Conservation (phyloP, 1,140 invertebrate species). For the Drosophila albomicans region DNA sequence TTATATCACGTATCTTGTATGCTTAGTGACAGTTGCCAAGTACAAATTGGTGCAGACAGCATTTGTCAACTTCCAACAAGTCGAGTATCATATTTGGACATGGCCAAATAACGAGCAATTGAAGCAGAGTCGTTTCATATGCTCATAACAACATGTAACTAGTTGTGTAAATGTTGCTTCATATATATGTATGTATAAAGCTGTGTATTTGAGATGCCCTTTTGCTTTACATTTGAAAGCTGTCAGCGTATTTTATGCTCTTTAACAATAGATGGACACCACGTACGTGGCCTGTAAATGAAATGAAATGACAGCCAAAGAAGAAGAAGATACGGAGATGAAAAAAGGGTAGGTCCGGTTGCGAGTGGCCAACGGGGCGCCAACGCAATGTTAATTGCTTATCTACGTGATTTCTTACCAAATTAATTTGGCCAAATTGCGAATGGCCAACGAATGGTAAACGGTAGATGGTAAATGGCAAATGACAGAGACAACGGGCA, state of each 20-base stretch:
- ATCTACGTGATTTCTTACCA: slow-evolving; percentile 85
- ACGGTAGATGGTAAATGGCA: slow-evolving; percentile 39
- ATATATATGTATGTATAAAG: neutral
- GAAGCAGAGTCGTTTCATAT: slow-evolving; percentile 19
- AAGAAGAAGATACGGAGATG: slow-evolving; percentile 5
- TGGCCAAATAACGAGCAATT: neutral
- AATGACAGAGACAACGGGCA: slow-evolving; percentile 29
- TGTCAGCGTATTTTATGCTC: slow-evolving; percentile 67
- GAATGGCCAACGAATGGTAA: slow-evolving; percentile 41
- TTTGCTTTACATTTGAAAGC: slow-evolving; percentile 62
- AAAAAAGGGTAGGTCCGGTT: neutral
- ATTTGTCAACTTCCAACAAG: neutral
- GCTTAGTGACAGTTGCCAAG: neutral
- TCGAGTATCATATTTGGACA: neutral
- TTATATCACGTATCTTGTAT: neutral
- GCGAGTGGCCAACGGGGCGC: slow-evolving; percentile 14
- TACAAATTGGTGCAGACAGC: neutral
- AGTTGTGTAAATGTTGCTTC: slow-evolving; percentile 9
- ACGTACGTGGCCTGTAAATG: slow-evolving; percentile 73
- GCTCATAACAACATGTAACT: slow-evolving; percentile 28
- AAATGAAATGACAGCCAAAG: slow-evolving; percentile 51
- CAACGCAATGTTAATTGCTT: slow-evolving; percentile 83
- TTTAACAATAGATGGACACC: slow-evolving; percentile 73
- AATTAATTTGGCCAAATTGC: slow-evolving; percentile 84
- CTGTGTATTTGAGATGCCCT: slow-evolving; percentile 42